These are phyloP conservation scores for Drosophila sucinea DNA, from an alignment of 1,140 invertebrate species.

Conservation along the genomic window DNA sequence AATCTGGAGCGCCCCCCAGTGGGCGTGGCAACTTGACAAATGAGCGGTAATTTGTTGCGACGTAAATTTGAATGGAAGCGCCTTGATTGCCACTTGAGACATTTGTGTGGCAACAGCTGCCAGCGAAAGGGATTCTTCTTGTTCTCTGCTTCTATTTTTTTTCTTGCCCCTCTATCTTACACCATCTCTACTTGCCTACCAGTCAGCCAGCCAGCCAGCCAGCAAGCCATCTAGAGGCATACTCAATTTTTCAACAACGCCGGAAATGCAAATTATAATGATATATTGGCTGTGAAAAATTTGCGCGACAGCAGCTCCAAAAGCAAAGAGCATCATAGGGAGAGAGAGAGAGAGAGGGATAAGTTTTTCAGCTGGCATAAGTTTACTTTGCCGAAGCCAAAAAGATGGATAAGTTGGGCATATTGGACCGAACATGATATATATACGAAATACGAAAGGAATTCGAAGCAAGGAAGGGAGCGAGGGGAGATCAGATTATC, in stretches of 20 bases:
- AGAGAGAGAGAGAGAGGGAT: conserved; percentile 10
- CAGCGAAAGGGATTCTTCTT: conserved; percentile 70
- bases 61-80: conserved; percentile 83
- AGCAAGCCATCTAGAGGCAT: conserved; percentile 37
- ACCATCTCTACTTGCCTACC: background rate
- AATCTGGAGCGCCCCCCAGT: background rate
- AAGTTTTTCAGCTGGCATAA: conserved; percentile 41
- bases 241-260: conserved; percentile 75
- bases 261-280: conserved; percentile 81
- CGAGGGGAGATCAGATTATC: background rate
- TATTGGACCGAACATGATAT: conserved; percentile 36
- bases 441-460: background rate
- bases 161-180: background rate
- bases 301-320: conserved; percentile 65
- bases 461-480: background rate
- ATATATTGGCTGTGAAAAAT: conserved; percentile 82
- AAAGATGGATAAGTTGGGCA: conserved; percentile 52
- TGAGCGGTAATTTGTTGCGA: conserved; percentile 82
- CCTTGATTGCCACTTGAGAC: conserved; percentile 83
- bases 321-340: conserved; percentile 31
- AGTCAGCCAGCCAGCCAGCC: conserved; percentile 15
- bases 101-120: conserved; percentile 79
- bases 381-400: conserved; percentile 34
- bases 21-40: conserved; percentile 74
- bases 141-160: background rate